Evolutionary conservation across 1,140 invertebrate species (phyloP).

Genomic region (Laupala kohalensis): DNA sequence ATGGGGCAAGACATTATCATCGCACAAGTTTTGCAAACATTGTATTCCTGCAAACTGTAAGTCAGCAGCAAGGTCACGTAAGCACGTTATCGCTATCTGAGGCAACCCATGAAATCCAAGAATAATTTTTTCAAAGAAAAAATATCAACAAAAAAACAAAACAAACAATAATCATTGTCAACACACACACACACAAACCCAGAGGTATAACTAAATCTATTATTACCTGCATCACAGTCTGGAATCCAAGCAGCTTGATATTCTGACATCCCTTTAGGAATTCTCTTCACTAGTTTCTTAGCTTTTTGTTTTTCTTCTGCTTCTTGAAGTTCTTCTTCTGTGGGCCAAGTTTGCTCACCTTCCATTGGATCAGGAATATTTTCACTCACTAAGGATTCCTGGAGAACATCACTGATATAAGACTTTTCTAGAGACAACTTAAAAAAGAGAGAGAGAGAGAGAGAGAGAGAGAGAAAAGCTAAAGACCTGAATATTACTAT

Average conservation of each 20-base stretch:
- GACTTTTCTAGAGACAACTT: neutral
- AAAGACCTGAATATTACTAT: slow-evolving; percentile 48
- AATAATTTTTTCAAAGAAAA: too few species aligned
- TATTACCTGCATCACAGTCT: slow-evolving; percentile 44
- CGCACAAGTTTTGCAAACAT: too few species aligned
- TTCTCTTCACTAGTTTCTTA: slow-evolving; percentile 44
- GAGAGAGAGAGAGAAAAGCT: too few species aligned
- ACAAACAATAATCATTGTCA: too few species aligned
- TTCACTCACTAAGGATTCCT: slow-evolving; percentile 64
- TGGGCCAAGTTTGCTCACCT: slow-evolving; percentile 92
- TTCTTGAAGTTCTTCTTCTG: slow-evolving; percentile 72
- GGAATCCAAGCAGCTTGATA: slow-evolving; percentile 96
- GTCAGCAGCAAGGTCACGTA: too few species aligned
- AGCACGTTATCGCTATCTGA: too few species aligned
- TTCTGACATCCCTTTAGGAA: slow-evolving; percentile 88
- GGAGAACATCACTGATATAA: slow-evolving; percentile 12
- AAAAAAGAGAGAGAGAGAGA: neutral
- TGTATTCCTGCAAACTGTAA: too few species aligned
- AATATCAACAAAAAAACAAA: too few species aligned
- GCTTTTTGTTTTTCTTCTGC: slow-evolving; percentile 43
- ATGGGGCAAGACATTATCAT: too few species aligned
- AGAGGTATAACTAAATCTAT: too few species aligned
- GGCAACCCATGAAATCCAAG: too few species aligned
- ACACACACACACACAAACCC: too few species aligned
- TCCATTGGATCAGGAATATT: slow-evolving; percentile 82